Evolutionary conservation across 2,113 vertebrate genomes (phyloP), one percentile per base, ranked within the genome.

Genomic region (Oreochromis niloticus): DNA sequence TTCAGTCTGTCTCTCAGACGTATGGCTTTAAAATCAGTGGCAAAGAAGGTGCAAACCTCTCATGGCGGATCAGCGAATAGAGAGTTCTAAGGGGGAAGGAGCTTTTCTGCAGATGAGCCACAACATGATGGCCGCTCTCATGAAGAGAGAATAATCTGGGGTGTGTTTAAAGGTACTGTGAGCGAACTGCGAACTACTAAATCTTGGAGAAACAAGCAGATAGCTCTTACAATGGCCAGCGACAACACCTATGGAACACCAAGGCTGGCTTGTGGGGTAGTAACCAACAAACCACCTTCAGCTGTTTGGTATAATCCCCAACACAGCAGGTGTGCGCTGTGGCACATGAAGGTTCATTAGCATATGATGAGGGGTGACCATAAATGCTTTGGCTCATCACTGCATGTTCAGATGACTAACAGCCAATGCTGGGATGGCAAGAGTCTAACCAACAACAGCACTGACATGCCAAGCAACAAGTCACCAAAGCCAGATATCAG

Each of bases 1-100:
- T 71, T 10, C 39, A 86, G 87, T 90, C 85, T 61, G 71, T 24
- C 52, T 56, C 30, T 83, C 92, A 83, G 85, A 92, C 61, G 22
- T 95, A 95, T 95, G 93, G 95, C 94, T 95, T 95, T 36, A 79
- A 80, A 73, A 63, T 87, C 27, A 32, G 50, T 87, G 81, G 78
- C 14, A 86, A 83, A 88, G 30, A 61, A 24, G 82, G 50, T 41
- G 63, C 27, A 41, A 66, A 43, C 82, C 81, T 83, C 63, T 71
- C 30, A 48, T 61, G 87, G 89, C 91, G 80, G 56, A 88, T 82
- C 0, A 32, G 59, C 5, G 5, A 6, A 43, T 41, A 2, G n/a
- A 78, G 19, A 7, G 17, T 9, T 7, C 61, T 48, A 2, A 61
- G 14, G 79, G 85, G 12, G 14, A 78, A 85, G 84, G 50, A 63